Evolutionary conservation across 2,888 invertebrate species (phyloP).

Genomic region (Papilio demoleus): DNA sequence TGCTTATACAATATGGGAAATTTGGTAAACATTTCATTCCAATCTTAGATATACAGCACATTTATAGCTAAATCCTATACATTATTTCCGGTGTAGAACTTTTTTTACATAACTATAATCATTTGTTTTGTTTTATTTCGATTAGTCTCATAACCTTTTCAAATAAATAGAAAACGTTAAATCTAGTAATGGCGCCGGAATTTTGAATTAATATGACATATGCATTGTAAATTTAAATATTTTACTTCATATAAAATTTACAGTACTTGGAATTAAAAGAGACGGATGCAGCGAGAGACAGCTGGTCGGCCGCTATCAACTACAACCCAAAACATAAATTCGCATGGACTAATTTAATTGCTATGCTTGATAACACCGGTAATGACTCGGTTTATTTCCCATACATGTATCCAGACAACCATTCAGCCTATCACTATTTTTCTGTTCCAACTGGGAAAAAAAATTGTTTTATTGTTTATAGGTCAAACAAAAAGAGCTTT

Average conservation of each 20-base stretch:
- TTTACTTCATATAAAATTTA: conserved; percentile 48
- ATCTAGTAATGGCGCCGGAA: too few species aligned
- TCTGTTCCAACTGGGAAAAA: neutral
- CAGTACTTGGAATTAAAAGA: conserved; percentile 91
- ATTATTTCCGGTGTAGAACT: too few species aligned
- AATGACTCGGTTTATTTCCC: conserved; percentile 12
- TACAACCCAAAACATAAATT: conserved; percentile 90
- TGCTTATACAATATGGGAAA: conserved; percentile 98
- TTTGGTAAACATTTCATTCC: conserved; percentile 84
- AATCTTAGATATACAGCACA: neutral
- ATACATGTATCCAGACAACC: too few species aligned
- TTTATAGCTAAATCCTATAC: neutral
- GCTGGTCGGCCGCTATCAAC: conserved; percentile 92
- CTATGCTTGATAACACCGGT: conserved; percentile 91
- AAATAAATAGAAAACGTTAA: too few species aligned
- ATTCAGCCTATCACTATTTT: neutral
- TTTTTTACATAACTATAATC: too few species aligned
- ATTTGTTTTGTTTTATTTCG: too few species aligned
- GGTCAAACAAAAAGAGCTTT: conserved; percentile 88
- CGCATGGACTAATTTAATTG: conserved; percentile 96
- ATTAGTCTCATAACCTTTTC: too few species aligned
- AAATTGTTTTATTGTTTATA: conserved; percentile 53
- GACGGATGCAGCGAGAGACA: conserved; percentile 88
- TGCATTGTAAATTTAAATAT: too few species aligned
- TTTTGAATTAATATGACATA: too few species aligned